phyloP scores from a whole-genome alignment of 2,888 invertebrate genomes.

The Leucania comma region DNA sequence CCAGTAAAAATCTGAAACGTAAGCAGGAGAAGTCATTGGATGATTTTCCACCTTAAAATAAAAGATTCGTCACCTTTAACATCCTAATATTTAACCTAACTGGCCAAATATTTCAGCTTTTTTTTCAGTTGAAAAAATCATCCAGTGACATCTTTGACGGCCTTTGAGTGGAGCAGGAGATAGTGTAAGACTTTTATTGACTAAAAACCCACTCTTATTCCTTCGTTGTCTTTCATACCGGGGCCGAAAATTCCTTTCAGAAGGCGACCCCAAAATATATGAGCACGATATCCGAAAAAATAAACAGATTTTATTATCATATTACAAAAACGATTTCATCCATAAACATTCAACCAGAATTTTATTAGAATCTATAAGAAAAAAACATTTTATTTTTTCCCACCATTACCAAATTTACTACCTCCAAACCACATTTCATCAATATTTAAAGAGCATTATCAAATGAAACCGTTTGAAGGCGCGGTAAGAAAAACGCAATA shows the following conservation, averaged over 20 bases:
- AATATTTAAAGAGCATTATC: conserved; percentile 58
- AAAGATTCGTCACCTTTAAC: too few species aligned
- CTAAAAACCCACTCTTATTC: too few species aligned
- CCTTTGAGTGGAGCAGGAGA: too few species aligned
- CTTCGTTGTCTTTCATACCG: too few species aligned
- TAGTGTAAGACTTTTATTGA: too few species aligned
- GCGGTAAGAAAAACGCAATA: conserved; percentile 51
- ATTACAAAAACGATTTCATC: conserved; percentile 9
- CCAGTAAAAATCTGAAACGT: too few species aligned
- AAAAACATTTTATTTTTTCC: conserved; percentile 25
- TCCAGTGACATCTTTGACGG: too few species aligned
- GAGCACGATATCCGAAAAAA: not conserved
- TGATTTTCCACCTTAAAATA: too few species aligned
- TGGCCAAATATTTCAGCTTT: too few species aligned
- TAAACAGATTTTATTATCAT: not conserved
- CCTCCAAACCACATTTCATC: conserved; percentile 53
- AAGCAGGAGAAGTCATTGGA: too few species aligned
- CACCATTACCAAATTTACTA: conserved; percentile 36
- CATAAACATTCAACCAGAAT: conserved; percentile 6
- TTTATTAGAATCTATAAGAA: conserved; percentile 16
- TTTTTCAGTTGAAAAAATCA: too few species aligned
- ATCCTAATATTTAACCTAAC: not conserved
- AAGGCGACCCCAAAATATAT: not conserved
- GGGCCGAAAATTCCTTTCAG: too few species aligned
- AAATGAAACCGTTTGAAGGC: conserved; percentile 46